phyloP scores from a whole-genome alignment of 1,140 invertebrate species.

The Doryteuthis pealeii region DNA sequence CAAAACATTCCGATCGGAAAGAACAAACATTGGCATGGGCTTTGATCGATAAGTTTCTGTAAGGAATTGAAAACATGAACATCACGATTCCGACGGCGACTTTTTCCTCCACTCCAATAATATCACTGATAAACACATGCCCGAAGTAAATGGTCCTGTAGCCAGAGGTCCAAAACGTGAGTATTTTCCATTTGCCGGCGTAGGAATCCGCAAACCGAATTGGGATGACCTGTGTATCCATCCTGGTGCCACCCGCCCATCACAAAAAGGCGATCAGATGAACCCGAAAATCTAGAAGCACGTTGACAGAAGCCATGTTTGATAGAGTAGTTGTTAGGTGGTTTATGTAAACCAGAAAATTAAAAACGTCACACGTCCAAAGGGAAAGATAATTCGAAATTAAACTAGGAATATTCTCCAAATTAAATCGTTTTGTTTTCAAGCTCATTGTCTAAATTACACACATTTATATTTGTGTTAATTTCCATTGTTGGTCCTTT shows the following conservation, averaged over 20 bases:
- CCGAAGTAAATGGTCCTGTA: neutral
- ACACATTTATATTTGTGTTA: too few relatives aligned
- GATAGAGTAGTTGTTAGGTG: too few relatives aligned
- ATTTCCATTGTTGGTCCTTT: too few relatives aligned
- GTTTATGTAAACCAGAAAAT: too few relatives aligned
- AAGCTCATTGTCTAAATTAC: too few relatives aligned
- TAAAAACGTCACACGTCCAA: too few relatives aligned
- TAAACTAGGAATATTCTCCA: too few relatives aligned
- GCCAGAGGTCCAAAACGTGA: neutral
- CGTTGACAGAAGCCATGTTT: too few relatives aligned
- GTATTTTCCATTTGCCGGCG: neutral
- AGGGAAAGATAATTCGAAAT: too few relatives aligned
- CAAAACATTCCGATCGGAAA: constrained; percentile 68
- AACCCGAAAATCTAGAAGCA: neutral
- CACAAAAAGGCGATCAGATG: neutral
- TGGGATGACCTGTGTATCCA: neutral
- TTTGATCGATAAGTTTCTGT: neutral
- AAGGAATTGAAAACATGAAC: neutral
- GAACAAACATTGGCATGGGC: neutral
- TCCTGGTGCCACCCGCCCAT: neutral
- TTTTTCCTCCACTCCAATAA: neutral
- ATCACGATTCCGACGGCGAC: neutral
- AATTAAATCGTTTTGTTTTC: too few relatives aligned
- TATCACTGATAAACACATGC: neutral
- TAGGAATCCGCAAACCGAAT: neutral